Evolutionary conservation across 1,140 invertebrate species (phyloP).

Genomic region (Atta cephalotes): DNA sequence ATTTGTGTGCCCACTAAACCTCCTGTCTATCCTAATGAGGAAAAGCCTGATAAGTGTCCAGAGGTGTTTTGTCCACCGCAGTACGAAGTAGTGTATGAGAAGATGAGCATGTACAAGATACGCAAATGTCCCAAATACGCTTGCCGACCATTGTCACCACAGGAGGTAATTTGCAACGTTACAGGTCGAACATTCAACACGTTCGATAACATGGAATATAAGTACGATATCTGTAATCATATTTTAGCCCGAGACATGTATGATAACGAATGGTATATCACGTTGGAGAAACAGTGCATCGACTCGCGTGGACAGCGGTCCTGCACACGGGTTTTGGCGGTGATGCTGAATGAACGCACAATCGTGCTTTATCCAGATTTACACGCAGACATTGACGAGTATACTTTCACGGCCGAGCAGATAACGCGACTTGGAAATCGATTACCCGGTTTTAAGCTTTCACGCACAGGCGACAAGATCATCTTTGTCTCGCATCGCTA

Average conservation of each 20-base stretch:
- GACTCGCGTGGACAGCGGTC: slow-evolving; percentile 11
- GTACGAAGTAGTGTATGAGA: slow-evolving; percentile 84
- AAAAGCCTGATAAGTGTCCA: slow-evolving; percentile 84
- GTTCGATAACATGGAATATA: slow-evolving; percentile 92
- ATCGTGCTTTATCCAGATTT: slow-evolving; percentile 89
- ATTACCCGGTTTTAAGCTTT: slow-evolving; percentile 89
- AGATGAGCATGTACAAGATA: slow-evolving; percentile 75
- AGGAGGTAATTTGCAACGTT: slow-evolving; percentile 90
- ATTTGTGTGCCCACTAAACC: slow-evolving; percentile 85
- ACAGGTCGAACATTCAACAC: slow-evolving; percentile 92
- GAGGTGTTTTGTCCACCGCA: slow-evolving; percentile 87
- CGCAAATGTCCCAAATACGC: slow-evolving; percentile 86
- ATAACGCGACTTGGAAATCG: slow-evolving; percentile 89
- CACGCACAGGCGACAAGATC: slow-evolving; percentile 89
- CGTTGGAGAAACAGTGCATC: slow-evolving; percentile 89
- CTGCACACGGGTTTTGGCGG: slow-evolving; percentile 88
- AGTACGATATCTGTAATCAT: slow-evolving; percentile 93
- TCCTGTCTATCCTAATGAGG: slow-evolving; percentile 70
- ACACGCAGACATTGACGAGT: slow-evolving; percentile 89
- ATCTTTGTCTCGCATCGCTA: slow-evolving; percentile 90
- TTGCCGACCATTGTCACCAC: slow-evolving; percentile 88
- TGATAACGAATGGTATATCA: slow-evolving; percentile 73
- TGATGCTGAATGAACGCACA: slow-evolving; percentile 87
- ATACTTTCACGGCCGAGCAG: slow-evolving; percentile 89
- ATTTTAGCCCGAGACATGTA: slow-evolving; percentile 90